Evolutionary conservation across 2,113 vertebrate species (phyloP), one percentile per base, ranked within the genome.

Genomic region (Andinoacara biseriatus): DNA sequence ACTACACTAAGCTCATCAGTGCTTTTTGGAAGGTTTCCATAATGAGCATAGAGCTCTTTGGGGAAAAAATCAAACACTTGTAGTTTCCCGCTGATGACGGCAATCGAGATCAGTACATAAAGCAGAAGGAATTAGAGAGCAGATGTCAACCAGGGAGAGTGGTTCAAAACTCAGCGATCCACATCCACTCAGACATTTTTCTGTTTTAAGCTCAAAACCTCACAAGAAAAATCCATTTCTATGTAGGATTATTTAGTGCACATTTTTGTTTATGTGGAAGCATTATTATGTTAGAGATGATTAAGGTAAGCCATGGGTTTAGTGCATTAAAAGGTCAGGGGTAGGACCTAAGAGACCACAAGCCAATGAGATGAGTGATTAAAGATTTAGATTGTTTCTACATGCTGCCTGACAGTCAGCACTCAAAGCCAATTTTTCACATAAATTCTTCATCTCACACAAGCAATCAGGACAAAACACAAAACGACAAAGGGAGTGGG

Each of bases 351-450:
- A 72, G 46, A 72, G 46, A 20, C 24, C 20, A 72, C 10, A 54
- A 31, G 26, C 67, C 67, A 54, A 72, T 72, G 46, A 72, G 46
- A 54, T 72, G 26, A 72, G 46, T 31, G 67, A 54, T 72, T 72
- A 54, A 18, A 52, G 18, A 33, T 33, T 76, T 59, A 58, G 24
- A 49, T 60, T 46, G 9, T 38, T 75, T 75, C 5, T 20, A 14
- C 58, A 31, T 4, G 7, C 46, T 79, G 46, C 57, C 81, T 59
- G 35, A 63, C 67, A 85, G 67, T 74, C 58, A 38, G 8, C 18
- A 18, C 11, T 58, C 40, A 86, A 86, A 82, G 87, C 81, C 80
- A 74, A 91, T 90, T 85, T 83, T 89, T 61, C 86, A 85, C 87
- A 90, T 29, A 62, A 18, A 65, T 46, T 72, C 52, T 33, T 22